Base-by-base conservation (phyloP, 2,888 invertebrate genomes). In the Cryptocephalus primarius region DNA sequence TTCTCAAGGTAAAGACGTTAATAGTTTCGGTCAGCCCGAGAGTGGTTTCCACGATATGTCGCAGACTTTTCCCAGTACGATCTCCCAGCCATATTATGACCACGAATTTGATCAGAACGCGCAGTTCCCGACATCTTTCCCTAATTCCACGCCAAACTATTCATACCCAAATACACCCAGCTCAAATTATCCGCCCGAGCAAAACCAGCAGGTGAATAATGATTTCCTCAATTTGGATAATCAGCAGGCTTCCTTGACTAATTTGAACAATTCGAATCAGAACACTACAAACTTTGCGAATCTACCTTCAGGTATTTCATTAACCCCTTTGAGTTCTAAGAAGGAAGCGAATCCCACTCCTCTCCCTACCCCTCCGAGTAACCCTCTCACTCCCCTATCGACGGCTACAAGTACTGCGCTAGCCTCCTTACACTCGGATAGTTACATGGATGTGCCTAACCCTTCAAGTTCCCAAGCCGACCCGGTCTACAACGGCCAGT, bases 101-200 rank as follows among this genome's bases (percentile, higher is more conserved):
- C 56, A 55, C 32, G 53, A 54, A 39, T 61, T 55, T 39, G 57
- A 59, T 48, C 60, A 58, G 41, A 60, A 55, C 36, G 57, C 52
- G 1, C 55, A 55, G 41, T 54, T 55, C 44, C 56, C 57, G 3
- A 48, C 52, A 1, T 47, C 56, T 9, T 59, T 59, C 42, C 55
- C 55, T 8, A 53, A 50, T 42, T 43, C 50, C 4, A 43, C 32
- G 34, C 53, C 51, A 38, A 56, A 51, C 42, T 59, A 56, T 48
- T 52, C 52, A 10, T 57, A 57, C 43, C 55, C 57, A 32, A 53
- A 48, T 22, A 48, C 45, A 8, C 45, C 49, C 34, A 43, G 22
- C 8, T 44, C 53, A 32, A 51, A 48, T 36, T 52, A 55, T 42
- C 55, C n/a, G 10, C 45, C 39, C 46, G 44, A 10, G 14, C 34